Base-by-base conservation (phyloP, 2,797 vertebrate species). In the Hydrophis major region DNA sequence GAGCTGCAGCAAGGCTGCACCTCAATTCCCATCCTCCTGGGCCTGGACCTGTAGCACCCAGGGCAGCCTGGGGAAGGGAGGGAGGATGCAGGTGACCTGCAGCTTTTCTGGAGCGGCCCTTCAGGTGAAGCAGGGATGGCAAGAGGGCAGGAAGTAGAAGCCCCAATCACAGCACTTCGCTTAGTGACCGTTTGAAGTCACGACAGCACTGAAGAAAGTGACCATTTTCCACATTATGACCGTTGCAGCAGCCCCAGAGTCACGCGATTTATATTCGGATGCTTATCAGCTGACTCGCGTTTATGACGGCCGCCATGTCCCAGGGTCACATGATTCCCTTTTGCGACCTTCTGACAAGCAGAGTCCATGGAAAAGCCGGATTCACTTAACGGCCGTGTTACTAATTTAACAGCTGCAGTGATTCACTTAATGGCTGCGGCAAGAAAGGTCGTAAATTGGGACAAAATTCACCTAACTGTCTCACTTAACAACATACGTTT, bases 261-360 rank as follows among this genome's bases (percentile, higher is more conserved):
- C 63, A 66, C 1, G 0, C 2, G 13, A 32, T 66, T 14, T 14
- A 16, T 4, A 14, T 14, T 66, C 5, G 5, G 63, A 12, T 1
- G 4, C 5, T n/a, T n/a, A 2, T 2, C 13, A 66, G 14, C 28
- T n/a, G 63, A 14, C 2, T 66, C 28, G 1, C 1, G 4, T 6
- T 66, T 66, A 66, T 3, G 63, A 66, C 4, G 13, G 28, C 28
- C 4, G 12, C 63, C 28, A 0, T 66, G 63, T n/a, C 63, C 63
- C 1, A 3, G 25, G 10, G 3, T 63, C 10, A 12, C 10, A 10
- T 63, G 27, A 63, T 63, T 27, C 27, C 63, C 28, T 32, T 32
- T 69, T 32, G 63, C 0, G 13, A 69, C 63, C 13, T 66, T n/a
- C 28, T 2, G n/a, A 66, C 63, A 14, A n/a, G 61, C 61, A 28